phyloP scores from a whole-genome alignment of 2,888 invertebrate species.

The Phoenoteleia sp. region DNA sequence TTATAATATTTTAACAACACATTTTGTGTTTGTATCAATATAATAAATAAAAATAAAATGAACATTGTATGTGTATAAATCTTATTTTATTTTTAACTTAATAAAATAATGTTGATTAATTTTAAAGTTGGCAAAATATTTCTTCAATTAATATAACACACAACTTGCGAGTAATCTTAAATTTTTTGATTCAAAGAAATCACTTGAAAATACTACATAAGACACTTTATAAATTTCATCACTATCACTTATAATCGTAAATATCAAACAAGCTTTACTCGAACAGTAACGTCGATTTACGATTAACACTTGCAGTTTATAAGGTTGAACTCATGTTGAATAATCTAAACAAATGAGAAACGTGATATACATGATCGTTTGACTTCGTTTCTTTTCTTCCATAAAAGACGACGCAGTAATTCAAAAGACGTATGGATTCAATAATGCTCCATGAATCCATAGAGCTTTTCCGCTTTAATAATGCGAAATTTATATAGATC shows the following conservation, averaged over 20 bases:
- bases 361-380: not conserved
- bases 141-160: no score
- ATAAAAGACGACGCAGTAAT: slow-evolving; percentile 46
- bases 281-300: not conserved
- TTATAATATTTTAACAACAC: no score
- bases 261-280: not conserved
- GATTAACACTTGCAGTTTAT: slow-evolving; percentile 3
- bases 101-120: no score
- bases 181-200: no score
- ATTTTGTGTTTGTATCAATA: slow-evolving; percentile 58
- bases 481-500: slow-evolving; percentile 66
- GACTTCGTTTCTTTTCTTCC: slow-evolving; percentile 22
- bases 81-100: no score
- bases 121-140: no score
- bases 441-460: slow-evolving; percentile 58
- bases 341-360: slow-evolving; percentile 22
- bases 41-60: no score
- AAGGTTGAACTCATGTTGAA: not conserved
- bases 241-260: not conserved
- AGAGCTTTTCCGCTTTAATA: slow-evolving; percentile 62
- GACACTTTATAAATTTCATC: no score
- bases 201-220: no score
- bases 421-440: slow-evolving; percentile 67
- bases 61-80: no score
- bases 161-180: no score